Evolutionary conservation across 2,797 vertebrate genomes (phyloP).

Genomic region (Australoheros facetus): DNA sequence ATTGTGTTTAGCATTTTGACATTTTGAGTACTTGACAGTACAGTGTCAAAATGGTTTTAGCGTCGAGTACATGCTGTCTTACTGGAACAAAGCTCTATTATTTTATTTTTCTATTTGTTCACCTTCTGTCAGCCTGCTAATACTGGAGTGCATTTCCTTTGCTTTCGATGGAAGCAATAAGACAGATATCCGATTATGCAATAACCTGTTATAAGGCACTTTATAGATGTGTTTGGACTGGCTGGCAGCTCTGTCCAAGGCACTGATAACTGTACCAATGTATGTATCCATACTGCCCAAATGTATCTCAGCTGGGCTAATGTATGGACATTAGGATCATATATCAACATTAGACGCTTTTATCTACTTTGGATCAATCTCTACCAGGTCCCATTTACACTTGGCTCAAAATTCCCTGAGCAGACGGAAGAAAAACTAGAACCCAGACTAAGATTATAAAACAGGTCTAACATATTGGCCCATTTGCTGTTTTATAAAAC

Average conservation of each 20-base stretch:
- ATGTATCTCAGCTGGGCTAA: constrained; percentile 45
- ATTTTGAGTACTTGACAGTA: constrained; percentile 8
- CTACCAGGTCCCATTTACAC: constrained; percentile 41
- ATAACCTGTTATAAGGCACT: constrained; percentile 74
- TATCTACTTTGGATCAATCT: constrained; percentile 27
- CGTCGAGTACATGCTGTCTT: neutral
- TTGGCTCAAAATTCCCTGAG: constrained; percentile 15
- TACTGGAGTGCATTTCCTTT: constrained; percentile 57
- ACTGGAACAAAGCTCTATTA: constrained; percentile 27
- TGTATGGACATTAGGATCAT: constrained; percentile 34
- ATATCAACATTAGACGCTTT: constrained; percentile 30
- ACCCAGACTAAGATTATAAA: neutral
- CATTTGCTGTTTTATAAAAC: neutral
- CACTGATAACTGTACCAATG: constrained; percentile 46
- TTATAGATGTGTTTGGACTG: constrained; percentile 66
- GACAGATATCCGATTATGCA: constrained; percentile 71
- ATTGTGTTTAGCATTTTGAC: constrained; percentile 16
- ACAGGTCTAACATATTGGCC: neutral
- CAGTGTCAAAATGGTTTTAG: constrained; percentile 21
- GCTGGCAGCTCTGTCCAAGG: constrained; percentile 54
- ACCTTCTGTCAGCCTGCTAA: constrained; percentile 33
- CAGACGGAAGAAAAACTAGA: neutral
- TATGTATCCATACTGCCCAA: constrained; percentile 49
- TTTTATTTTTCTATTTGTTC: constrained; percentile 40
- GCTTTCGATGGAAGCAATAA: constrained; percentile 77